Evolutionary conservation across 2,888 invertebrate genomes (phyloP).

Genomic region (Eupithecia dodoneata): DNA sequence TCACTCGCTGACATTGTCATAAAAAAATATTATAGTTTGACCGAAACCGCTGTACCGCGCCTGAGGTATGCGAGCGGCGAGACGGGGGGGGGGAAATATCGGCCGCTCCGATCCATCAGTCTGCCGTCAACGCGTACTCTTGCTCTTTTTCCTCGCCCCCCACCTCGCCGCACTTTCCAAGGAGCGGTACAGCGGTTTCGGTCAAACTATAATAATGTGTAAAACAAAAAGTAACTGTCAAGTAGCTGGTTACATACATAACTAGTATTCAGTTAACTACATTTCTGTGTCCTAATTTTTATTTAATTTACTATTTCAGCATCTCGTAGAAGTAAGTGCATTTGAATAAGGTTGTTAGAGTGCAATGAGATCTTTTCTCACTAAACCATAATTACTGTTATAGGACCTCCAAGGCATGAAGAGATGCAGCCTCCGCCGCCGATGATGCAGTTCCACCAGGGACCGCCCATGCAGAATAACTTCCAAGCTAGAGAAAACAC

Average conservation of each 20-base stretch:
- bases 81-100: no score
- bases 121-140: no score
- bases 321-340: conserved; percentile 24
- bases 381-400: not conserved
- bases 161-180: no score
- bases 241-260: not conserved
- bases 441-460: conserved; percentile 16
- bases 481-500: conserved; percentile 91
- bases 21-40: no score
- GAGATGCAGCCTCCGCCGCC: conserved; percentile 25
- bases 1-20: no score
- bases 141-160: no score
- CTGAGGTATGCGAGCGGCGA: no score
- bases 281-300: not conserved
- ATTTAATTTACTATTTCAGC: conserved; percentile 21
- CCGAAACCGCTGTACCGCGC: no score
- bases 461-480: conserved; percentile 74
- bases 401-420: conserved; percentile 29
- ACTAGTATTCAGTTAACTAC: not conserved
- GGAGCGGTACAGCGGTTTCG: no score
- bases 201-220: no score
- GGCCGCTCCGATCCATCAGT: no score
- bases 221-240: not conserved
- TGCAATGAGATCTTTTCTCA: not conserved
- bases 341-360: not conserved